Evolutionary conservation across 1,140 invertebrate species (phyloP).

Genomic region (Drosophila nasuta): DNA sequence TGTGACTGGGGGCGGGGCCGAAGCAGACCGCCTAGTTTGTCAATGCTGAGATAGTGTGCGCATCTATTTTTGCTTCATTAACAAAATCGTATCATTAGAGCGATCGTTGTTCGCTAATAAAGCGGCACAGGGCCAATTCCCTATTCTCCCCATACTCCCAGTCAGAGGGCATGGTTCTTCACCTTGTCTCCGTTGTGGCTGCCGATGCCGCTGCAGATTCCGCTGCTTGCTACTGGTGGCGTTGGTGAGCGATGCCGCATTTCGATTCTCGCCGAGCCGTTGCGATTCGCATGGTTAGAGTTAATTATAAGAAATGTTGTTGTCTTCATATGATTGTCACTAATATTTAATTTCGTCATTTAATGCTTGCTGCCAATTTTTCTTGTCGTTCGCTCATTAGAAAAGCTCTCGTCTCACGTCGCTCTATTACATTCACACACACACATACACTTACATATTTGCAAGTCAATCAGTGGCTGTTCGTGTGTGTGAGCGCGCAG

Average conservation of each 20-base stretch:
- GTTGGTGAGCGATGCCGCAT: slow-evolving; percentile 55
- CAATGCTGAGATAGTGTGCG: slow-evolving; percentile 36
- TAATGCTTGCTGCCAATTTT: slow-evolving; percentile 78
- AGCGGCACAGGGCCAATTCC: slow-evolving; percentile 58
- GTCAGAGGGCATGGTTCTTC: slow-evolving; percentile 18
- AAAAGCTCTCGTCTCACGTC: slow-evolving; percentile 40
- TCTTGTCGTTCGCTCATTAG: slow-evolving; percentile 76
- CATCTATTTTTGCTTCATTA: slow-evolving; percentile 84
- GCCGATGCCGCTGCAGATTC: slow-evolving; percentile 27
- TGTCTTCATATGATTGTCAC: slow-evolving; percentile 80
- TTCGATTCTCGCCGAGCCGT: slow-evolving; percentile 74
- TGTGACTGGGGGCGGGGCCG: slow-evolving; percentile 62
- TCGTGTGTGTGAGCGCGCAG: slow-evolving; percentile 15
- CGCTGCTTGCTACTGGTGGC: slow-evolving; percentile 23
- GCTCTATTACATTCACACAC: slow-evolving; percentile 23
- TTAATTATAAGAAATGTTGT: slow-evolving; percentile 80
- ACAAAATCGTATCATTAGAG: slow-evolving; percentile 77
- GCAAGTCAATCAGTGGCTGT: slow-evolving; percentile 7
- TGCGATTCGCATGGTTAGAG: slow-evolving; percentile 79
- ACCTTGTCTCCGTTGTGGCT: slow-evolving; percentile 24
- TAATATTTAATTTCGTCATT: slow-evolving; percentile 76
- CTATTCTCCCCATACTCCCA: slow-evolving; percentile 25
- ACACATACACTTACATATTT: not conserved
- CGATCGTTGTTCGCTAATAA: slow-evolving; percentile 74
- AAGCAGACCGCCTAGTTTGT: slow-evolving; percentile 52